Percentiles rank a stretch among this genome's conserved stretches.
Evolutionary conservation across 2,797 vertebrate genomes (phyloP).

Genomic region (Cuculus canorus): DNA sequence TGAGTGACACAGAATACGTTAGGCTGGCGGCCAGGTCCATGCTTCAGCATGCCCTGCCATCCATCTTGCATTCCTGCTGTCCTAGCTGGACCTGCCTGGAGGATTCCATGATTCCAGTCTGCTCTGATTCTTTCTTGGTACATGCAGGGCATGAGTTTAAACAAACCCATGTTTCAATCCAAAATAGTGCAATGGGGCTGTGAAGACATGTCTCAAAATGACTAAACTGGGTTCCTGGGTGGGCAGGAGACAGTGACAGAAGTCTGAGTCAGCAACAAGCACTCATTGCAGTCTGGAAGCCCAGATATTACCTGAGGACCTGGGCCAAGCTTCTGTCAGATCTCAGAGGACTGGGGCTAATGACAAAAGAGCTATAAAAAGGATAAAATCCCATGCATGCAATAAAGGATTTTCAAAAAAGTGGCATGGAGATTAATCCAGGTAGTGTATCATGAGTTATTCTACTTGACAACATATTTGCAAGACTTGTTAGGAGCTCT

Average conservation of each 20-base stretch:
- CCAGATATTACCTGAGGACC: background rate
- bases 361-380: background rate
- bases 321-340: background rate
- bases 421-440: background rate
- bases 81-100: background rate
- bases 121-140: background rate
- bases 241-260: background rate
- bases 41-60: background rate
- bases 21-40: background rate
- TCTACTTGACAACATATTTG: background rate
- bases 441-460: background rate
- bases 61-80: rapidly evolving
- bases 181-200: background rate
- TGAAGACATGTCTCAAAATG: background rate
- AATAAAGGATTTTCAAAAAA: background rate
- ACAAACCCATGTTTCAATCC: background rate
- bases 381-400: rapidly evolving
- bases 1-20: rapidly evolving
- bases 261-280: background rate
- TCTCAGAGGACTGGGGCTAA: background rate
- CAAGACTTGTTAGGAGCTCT: background rate
- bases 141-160: background rate
- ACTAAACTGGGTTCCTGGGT: background rate
- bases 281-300: background rate
- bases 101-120: background rate